Evolutionary conservation across 1,140 invertebrate genomes (phyloP).

Genomic region (Drosophila paulistorum): DNA sequence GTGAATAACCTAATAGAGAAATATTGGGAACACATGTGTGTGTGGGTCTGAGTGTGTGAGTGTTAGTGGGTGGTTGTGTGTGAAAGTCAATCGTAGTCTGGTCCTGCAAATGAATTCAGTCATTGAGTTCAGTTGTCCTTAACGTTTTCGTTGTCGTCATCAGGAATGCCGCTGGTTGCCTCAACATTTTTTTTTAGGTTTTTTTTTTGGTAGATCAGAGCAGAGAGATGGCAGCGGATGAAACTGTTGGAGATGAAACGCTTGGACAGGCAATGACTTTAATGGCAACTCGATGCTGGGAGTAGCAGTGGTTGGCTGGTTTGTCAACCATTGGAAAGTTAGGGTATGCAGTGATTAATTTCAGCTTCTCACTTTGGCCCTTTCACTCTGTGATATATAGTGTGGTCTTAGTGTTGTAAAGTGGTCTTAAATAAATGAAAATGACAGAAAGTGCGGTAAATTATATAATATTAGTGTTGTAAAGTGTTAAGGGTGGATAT

Average conservation of each 20-base stretch:
- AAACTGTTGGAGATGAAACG: conserved; percentile 18
- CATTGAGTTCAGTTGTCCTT: conserved; percentile 19
- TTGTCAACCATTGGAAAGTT: conserved; percentile 42
- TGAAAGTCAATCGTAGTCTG: conserved; percentile 40
- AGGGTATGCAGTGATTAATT: conserved; percentile 5
- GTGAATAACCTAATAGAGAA: conserved; percentile 1
- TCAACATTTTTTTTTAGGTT: no score
- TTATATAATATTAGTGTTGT: no score
- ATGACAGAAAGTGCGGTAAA: neutral
- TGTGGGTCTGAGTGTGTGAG: neutral
- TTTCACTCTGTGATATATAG: no score
- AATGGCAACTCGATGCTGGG: conserved; percentile 45
- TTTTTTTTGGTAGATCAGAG: neutral
- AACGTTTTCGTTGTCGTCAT: conserved; percentile 5
- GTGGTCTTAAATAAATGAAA: neutral
- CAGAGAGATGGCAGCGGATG: neutral
- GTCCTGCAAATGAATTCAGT: conserved; percentile 52
- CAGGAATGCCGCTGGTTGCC: neutral
- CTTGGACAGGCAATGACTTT: conserved; percentile 34
- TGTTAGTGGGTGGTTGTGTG: neutral
- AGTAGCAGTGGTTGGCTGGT: neutral
- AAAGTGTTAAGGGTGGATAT: no score
- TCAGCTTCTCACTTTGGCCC: neutral
- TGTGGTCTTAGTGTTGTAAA: neutral
- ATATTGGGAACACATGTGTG: neutral